A percentile compares a stretch with the other conserved stretches of the same genome.
Evolutionary conservation across 2,888 invertebrate species (phyloP).

Genomic region (Tenthredo mesomela): DNA sequence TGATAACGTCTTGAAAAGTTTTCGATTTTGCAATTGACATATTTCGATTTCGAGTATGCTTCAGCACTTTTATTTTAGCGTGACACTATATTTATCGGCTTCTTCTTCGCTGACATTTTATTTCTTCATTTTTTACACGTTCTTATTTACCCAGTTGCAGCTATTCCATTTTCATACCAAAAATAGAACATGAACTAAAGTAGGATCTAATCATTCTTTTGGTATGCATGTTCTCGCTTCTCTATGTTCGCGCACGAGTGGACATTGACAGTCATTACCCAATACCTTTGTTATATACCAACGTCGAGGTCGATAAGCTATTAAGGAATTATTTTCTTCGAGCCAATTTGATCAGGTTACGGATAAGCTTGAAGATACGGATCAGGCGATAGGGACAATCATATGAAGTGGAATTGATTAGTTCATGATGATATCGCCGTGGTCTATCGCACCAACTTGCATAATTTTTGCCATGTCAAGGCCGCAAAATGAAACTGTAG

Average conservation of each 20-base stretch:
- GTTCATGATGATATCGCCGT: no score
- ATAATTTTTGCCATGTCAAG: no score
- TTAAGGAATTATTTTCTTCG: no score
- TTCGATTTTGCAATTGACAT: background rate
- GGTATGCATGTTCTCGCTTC: background rate
- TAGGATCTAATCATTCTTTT: background rate
- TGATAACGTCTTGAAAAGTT: background rate
- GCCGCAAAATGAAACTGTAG: no score
- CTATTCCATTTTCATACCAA: background rate
- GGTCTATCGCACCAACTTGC: no score
- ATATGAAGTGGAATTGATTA: no score
- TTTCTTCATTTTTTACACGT: background rate
- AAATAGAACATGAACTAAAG: background rate
- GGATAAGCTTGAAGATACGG: background rate
- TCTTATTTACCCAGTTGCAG: background rate
- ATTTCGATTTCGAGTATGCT: background rate
- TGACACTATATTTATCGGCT: background rate
- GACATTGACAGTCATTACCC: background rate
- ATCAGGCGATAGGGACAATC: background rate
- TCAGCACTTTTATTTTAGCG: background rate
- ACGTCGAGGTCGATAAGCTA: background rate
- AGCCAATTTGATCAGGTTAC: background rate
- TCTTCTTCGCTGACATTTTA: background rate
- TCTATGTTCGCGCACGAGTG: background rate
- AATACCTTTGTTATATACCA: background rate